These are phyloP conservation scores for Hedychridium roseum DNA, from an alignment of 2,888 invertebrate species.

Conservation along the genomic window DNA sequence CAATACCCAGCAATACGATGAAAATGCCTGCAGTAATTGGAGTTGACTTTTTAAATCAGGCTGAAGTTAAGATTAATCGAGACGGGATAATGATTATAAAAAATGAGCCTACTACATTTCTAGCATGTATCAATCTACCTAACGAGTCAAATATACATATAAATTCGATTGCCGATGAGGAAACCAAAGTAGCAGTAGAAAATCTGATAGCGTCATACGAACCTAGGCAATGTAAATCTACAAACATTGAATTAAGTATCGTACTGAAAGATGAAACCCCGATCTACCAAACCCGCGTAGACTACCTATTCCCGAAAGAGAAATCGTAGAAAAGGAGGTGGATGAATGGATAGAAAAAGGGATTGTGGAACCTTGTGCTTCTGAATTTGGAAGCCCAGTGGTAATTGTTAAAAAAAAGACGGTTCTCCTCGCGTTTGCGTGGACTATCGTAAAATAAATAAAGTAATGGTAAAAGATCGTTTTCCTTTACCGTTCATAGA, in stretches of 20 bases:
- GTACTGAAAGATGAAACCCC: constrained; percentile 31
- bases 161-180: background rate
- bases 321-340: background rate
- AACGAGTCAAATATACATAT: background rate
- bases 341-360: background rate
- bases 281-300: background rate
- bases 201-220: constrained; percentile 25
- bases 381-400: background rate
- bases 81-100: background rate
- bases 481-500: constrained; percentile 25
- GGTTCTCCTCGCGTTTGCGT: constrained; percentile 41
- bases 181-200: constrained; percentile 6
- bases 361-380: background rate
- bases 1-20: background rate
- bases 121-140: background rate
- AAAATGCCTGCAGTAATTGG: background rate
- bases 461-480: constrained; percentile 33
- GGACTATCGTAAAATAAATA: constrained; percentile 53
- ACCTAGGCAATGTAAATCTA: constrained; percentile 22
- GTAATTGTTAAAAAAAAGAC: constrained; percentile 19
- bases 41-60: background rate
- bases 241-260: constrained; percentile 32
- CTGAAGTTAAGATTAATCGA: background rate
- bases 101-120: background rate
- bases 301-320: background rate